Evolutionary conservation across 2,113 vertebrate genomes (phyloP).

Genomic region (Agapornis roseicollis): DNA sequence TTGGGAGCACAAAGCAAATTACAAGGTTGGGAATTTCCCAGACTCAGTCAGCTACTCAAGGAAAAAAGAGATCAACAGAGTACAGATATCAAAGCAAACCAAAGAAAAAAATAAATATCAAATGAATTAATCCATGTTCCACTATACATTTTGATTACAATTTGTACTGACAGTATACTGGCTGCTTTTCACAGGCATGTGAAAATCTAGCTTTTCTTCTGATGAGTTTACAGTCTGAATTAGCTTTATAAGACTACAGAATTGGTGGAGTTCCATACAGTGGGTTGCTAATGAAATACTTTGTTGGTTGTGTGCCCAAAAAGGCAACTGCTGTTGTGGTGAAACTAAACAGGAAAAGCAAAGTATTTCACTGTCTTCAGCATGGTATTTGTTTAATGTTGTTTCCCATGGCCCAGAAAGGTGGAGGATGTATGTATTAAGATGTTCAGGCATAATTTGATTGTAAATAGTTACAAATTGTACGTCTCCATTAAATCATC

Average conservation of each 20-base stretch:
- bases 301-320: neutral
- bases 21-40: neutral
- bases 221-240: neutral
- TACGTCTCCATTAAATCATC: neutral
- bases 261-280: neutral
- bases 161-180: neutral
- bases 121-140: neutral
- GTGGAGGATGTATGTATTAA: neutral
- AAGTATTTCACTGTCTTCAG: neutral
- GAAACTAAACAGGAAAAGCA: neutral
- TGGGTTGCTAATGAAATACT: neutral
- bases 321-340: neutral
- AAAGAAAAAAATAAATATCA: neutral
- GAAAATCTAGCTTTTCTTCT: neutral
- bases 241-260: neutral
- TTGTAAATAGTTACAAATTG: neutral
- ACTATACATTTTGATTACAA: neutral
- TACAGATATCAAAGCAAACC: neutral
- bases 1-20: neutral
- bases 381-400: neutral
- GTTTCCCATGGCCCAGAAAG: neutral
- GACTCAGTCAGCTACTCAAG: neutral
- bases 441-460: neutral
- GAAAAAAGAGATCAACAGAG: neutral
- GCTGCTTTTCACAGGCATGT: neutral